These are phyloP conservation scores for Gordius sp. DNA, from an alignment of 2,888 invertebrate species.

Conservation along the genomic window DNA sequence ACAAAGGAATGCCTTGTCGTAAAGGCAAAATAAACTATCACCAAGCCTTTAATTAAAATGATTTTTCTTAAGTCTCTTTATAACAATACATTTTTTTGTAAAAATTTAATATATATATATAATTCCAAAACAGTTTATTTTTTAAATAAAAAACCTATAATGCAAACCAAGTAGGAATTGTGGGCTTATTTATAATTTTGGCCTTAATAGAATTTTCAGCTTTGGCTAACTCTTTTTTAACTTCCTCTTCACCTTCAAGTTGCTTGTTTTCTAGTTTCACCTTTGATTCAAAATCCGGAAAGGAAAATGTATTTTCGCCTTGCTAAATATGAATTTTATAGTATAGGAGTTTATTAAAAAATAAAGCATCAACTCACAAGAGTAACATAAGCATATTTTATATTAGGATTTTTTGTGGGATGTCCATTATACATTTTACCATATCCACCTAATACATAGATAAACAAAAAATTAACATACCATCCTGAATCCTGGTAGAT, in stretches of 20 bases:
- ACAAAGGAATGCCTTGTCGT: too few species aligned
- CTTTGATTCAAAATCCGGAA: neutral
- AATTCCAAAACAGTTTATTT: neutral
- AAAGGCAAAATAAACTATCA: too few species aligned
- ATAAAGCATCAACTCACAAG: neutral
- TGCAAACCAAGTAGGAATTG: neutral
- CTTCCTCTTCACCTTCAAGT: neutral
- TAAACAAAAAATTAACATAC: neutral
- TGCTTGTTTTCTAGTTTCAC: neutral
- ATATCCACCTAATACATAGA: slow-evolving; percentile 8
- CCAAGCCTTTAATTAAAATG: too few species aligned
- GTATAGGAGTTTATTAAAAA: neutral
- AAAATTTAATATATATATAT: neutral
- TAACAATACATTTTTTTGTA: too few species aligned
- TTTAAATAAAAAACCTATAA: too few species aligned
- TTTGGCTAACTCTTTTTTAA: neutral
- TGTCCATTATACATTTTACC: neutral
- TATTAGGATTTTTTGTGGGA: neutral
- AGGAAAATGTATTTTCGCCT: neutral
- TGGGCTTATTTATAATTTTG: neutral
- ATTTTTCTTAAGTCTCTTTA: too few species aligned
- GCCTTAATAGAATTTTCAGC: neutral
- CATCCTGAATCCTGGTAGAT: slow-evolving; percentile 32
- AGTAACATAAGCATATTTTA: slow-evolving; percentile 8
- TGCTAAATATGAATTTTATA: neutral